Base-by-base conservation (phyloP, 1,140 invertebrate species). In the Aphelinus atriplicis region DNA sequence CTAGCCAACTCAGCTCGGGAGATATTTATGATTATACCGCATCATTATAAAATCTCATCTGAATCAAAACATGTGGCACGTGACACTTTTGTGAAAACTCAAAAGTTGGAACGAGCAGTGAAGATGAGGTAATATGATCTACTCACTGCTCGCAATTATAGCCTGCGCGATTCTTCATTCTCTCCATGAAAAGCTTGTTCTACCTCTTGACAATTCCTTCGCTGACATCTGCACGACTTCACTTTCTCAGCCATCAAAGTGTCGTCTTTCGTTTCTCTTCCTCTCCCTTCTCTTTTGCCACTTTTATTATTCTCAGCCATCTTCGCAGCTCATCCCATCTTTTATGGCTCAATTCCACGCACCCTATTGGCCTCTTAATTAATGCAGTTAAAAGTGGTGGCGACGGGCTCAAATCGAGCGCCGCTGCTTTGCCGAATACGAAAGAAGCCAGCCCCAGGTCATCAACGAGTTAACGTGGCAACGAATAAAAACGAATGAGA, bases 311-410 rank as follows among this genome's bases (percentile, higher is more conserved):
- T n/a, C 45, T 62, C 61, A 43, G 47, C 47, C 61, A 62, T 47
- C 45, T 47, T 46, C 61, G 7, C 2, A 6, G 61, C 45, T 62
- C 9, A 46, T 60, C 42, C 10, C 58, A 6, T 26, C 9, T 62
- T 62, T 62, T 62, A 62, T 62, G 47, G 61, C 7, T 62, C 61
- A 7, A 62, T 62, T 62, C n/a, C 43, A 7, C 45, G 7, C 45
- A 46, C 61, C 47, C 60, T 62, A 62, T 62, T 46, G 45, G 61
- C 1, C 61, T 62, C 45, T 62, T 62, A 62, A 62, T 62, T 62
- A 62, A 47, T 47, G 46, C 61, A 46, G 47, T 62, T 62, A 62
- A 62, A 62, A 3, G 58, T 7, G 7, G 26, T 42, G 58, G 3
- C 58, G 42, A 0, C 42, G 10, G 4, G 58, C 10, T 60, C 10